Evolutionary conservation across 1,140 invertebrate genomes (phyloP), one percentile per base, ranked within the genome.

Genomic region (Brachionus asplanchnoidis): DNA sequence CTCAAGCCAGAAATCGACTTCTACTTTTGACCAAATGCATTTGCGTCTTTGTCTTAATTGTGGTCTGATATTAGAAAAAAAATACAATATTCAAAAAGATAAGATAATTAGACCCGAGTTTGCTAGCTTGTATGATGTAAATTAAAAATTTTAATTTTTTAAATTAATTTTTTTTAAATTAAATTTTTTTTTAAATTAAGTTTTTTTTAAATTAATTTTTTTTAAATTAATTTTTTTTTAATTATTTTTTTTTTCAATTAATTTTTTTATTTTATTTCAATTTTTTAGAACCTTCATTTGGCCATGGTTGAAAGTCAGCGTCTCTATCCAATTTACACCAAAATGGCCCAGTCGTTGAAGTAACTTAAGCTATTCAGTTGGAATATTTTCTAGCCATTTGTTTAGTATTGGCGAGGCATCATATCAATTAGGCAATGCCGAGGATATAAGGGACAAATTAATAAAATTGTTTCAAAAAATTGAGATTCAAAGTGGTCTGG

Each of bases 381-480:
- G 32, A 56, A 42, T 46, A 40, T 87, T 90, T 86, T 87, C 32
- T 20, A 42, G 17, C 20, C 11, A 1, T 75, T 23, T 11, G 6
- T 75, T 11, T 9, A 77, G 95, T 94, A 86, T 92, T 93, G 97
- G 97, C 68, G 96, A 98, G 90, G 93, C 93, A 0, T 94, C 93
- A 0, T 97, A 95, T 87, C 93, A 93, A 84, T 88, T 97, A 28
- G 90, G 92, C 44, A 94, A 97, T 88, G 95, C 95, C 9, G 94
- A 95, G 88, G 91, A 93, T 11, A 89, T 97, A 84, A 91, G 95
- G 85, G 91, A 93, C 1, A 94, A 94, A 87, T 93, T 98, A 14
- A 93, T 94, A 0, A 94, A 93, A 88, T 91, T 95, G 68, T 95
- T 95, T 1, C 95, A 97, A 89, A 93, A 92, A 70, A 94, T 98